Conservation (phyloP, 2,888 invertebrate species). For the Calameuta idolon region DNA sequence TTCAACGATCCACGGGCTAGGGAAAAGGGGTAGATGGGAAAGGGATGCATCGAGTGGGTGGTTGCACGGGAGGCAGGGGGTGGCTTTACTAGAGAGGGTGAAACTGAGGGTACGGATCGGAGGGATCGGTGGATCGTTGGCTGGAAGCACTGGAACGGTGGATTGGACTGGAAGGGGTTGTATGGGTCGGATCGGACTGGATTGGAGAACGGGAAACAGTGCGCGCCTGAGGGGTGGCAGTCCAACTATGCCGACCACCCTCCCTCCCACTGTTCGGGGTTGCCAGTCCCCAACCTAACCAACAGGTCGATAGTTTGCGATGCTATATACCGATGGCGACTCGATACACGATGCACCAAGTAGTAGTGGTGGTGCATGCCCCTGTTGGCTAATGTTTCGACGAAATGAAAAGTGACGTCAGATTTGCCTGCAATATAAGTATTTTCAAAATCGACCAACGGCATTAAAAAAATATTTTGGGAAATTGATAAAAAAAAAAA, state of each 20-base stretch:
- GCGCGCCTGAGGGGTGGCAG: neutral
- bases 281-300: conserved; percentile 8
- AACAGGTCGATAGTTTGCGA: conserved; percentile 21
- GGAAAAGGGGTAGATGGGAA: neutral
- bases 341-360: conserved; percentile 10
- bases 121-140: too few relatives aligned
- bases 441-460: too few relatives aligned
- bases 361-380: too few relatives aligned
- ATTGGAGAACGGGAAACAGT: neutral
- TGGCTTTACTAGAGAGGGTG: too few relatives aligned
- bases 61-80: too few relatives aligned
- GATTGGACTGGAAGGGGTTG: neutral
- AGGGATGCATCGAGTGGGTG: conserved; percentile 5
- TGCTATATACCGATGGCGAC: conserved; percentile 17
- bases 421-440: too few relatives aligned
- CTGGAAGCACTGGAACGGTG: neutral
- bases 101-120: too few relatives aligned
- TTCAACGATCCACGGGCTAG: conserved; percentile 20
- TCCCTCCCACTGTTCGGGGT: neutral
- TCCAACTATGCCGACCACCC: neutral
- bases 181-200: neutral
- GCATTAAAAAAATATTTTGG: too few relatives aligned
- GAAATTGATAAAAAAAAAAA: too few relatives aligned
- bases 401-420: too few relatives aligned
- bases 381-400: too few relatives aligned